These are phyloP conservation scores for Plemyria rubiginata DNA, from an alignment of 2,888 invertebrate species.

Conservation along the genomic window DNA sequence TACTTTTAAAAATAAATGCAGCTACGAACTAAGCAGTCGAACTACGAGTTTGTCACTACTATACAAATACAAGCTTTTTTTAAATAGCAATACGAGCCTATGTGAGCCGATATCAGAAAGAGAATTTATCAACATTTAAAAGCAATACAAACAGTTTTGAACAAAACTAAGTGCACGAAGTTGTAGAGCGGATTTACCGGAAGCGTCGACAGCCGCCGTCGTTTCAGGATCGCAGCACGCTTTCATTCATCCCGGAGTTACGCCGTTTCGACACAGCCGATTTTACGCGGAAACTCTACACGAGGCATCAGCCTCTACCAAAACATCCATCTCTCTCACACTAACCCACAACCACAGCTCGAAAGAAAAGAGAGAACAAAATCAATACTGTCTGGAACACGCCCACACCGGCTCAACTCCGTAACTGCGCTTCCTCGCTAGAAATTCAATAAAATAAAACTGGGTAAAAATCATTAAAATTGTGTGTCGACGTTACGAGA, in stretches of 20 bases:
- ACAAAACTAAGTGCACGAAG: slow-evolving; percentile 78
- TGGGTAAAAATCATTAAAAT: slow-evolving; percentile 79
- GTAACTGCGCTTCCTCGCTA: slow-evolving; percentile 82
- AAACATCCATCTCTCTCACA: slow-evolving; percentile 63
- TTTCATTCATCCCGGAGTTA: slow-evolving; percentile 82
- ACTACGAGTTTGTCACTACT: background rate
- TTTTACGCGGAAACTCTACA: slow-evolving; percentile 81
- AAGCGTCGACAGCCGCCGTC: slow-evolving; percentile 82
- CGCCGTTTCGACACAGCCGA: slow-evolving; percentile 61
- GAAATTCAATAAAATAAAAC: slow-evolving; percentile 83
- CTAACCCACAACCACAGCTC: slow-evolving; percentile 51
- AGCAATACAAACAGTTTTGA: slow-evolving; percentile 62
- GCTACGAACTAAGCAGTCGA: too few relatives aligned
- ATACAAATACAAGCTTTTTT: background rate
- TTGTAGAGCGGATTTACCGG: slow-evolving; percentile 82
- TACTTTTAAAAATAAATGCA: too few relatives aligned
- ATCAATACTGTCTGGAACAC: slow-evolving; percentile 84
- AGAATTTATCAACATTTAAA: slow-evolving; percentile 43
- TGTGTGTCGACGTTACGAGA: slow-evolving; percentile 61
- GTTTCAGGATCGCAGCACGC: slow-evolving; percentile 83
- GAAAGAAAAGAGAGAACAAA: slow-evolving; percentile 73
- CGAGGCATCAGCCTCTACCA: slow-evolving; percentile 71
- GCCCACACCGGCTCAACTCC: slow-evolving; percentile 79
- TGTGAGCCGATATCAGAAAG: slow-evolving; percentile 19
- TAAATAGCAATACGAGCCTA: background rate